A percentile compares a stretch with the other conserved stretches of the same genome.
Conservation (phyloP, 2,113 vertebrate species). For the Pseudolaguvia tuberculata region DNA sequence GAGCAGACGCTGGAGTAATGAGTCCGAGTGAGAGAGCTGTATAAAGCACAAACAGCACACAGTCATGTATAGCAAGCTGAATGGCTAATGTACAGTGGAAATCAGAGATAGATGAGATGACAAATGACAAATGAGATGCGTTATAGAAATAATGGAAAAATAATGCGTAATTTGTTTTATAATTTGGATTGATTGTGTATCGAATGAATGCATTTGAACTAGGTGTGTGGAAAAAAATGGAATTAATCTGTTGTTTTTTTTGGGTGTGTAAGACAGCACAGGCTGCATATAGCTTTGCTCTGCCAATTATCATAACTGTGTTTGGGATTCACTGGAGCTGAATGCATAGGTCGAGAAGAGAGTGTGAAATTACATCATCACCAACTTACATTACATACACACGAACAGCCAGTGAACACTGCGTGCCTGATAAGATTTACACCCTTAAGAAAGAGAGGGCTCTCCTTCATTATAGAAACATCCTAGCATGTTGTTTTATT, state of each 20-base stretch:
- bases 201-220: neutral
- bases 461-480: constrained; percentile 28
- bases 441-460: constrained; percentile 37
- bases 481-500: constrained; percentile 12
- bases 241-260: constrained; percentile 18
- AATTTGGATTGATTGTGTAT: no score
- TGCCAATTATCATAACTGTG: constrained; percentile 68
- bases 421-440: constrained; percentile 58
- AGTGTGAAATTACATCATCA: constrained; percentile 67
- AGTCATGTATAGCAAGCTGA: constrained; percentile 5
- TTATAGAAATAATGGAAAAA: neutral
- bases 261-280: neutral
- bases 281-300: constrained; percentile 54
- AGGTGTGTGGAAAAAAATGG: constrained; percentile 25
- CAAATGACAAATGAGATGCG: neutral
- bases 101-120: constrained; percentile 28
- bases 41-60: constrained; percentile 24
- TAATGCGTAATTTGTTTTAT: neutral
- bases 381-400: constrained; percentile 41
- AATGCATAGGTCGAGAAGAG: constrained; percentile 57
- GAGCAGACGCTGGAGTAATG: constrained; percentile 34
- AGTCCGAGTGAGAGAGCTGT: neutral
- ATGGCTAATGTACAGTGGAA: neutral
- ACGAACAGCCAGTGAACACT: constrained; percentile 28
- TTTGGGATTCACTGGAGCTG: constrained; percentile 58